Evolutionary conservation across 2,797 vertebrate genomes (phyloP), one percentile per base, ranked within the genome.

Genomic region (Danio choprae): DNA sequence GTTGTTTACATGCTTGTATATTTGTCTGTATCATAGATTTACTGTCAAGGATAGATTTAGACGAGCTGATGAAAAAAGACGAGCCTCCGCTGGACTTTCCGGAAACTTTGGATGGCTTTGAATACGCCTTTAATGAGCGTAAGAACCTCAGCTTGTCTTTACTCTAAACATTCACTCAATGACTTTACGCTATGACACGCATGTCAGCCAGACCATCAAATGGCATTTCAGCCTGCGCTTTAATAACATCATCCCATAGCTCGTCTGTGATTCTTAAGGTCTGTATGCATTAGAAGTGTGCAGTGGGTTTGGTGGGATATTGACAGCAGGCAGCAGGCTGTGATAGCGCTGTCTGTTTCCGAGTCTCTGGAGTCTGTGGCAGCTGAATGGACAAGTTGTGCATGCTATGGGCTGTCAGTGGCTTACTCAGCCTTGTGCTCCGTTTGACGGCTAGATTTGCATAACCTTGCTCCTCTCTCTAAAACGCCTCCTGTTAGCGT

Each of bases 1-100:
- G 15, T 4, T 36, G 15, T 36, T 15, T 59, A 7, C 12, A 13
- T 60, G 29, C 36, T 18, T 59, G 22, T 59, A 7, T 59, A 29
- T 13, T 5, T 63, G 13, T 40, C 69, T 79, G 22, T 38, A 72
- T 13, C 67, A 81, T 88, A 99, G 97, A 99, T 93, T 94, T 98
- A 86, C 90, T 99, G 73, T 99, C 98, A 86, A 96, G 95, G 93
- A 99, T 99, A 92, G 95, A 99, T 88, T 92, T 99, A 86, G 97
- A 99, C 91, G 97, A 98, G 90, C 94, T 99, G 81, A 98, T 99
- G 97, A 99, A 98, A 95, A 99, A 99, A 92, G 98, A 98, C 91
- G 97, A 99, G 80, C 98, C 97, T 77, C 96, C 96, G 15, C 95
- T 98, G 88, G 94, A 94, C 86, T 98, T 99, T 89, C 97, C 98